phyloP scores from a whole-genome alignment of 2,113 vertebrate species.

The Passer domesticus region DNA sequence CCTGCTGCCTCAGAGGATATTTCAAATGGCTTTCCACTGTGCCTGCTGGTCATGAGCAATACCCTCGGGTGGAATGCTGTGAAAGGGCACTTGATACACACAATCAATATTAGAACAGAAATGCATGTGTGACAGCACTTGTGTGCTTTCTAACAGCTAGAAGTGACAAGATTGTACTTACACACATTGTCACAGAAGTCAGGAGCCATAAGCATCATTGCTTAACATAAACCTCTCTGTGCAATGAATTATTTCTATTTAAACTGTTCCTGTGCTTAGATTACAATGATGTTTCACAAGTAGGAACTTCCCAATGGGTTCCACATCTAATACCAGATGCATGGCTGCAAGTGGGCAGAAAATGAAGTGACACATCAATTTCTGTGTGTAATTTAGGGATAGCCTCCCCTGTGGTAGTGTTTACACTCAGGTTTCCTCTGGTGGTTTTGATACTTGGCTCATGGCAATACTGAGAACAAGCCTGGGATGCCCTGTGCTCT shows the following conservation, averaged over 20 bases:
- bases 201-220: neutral
- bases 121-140: neutral
- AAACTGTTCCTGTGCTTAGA: neutral
- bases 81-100: neutral
- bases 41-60: neutral
- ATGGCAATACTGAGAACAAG: neutral
- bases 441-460: constrained; percentile 1
- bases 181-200: neutral
- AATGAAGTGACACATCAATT: neutral
- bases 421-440: neutral
- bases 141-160: neutral
- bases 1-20: neutral
- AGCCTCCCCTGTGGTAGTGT: neutral
- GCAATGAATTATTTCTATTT: neutral
- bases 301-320: neutral
- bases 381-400: neutral
- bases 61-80: neutral
- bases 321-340: neutral
- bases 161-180: neutral
- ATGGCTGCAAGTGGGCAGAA: neutral
- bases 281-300: neutral
- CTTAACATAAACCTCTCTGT: neutral
- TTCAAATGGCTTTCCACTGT: neutral
- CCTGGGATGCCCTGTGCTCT: neutral
- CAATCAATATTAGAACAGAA: neutral